Conservation (phyloP, 2,797 vertebrate genomes). For the Ceyx erithaca region DNA sequence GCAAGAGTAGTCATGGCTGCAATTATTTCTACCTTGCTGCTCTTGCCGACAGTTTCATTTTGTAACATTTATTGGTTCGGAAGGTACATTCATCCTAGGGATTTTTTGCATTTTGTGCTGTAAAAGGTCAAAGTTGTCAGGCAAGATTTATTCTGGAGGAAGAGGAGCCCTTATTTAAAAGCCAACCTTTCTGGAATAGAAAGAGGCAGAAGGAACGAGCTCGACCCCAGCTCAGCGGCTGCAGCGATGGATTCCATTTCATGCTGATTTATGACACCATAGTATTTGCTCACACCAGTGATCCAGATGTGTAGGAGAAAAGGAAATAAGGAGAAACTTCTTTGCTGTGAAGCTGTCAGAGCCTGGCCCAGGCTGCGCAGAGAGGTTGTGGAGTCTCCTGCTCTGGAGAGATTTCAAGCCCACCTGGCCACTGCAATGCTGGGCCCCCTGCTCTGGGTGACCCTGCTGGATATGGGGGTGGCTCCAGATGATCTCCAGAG, state of each 20-base stretch:
- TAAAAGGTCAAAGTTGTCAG: conserved; percentile 66
- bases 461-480: too few species aligned
- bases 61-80: conserved; percentile 35
- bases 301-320: fast-evolving
- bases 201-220: neutral
- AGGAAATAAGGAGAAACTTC: neutral
- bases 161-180: neutral
- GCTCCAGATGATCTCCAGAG: too few species aligned
- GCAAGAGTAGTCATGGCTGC: neutral
- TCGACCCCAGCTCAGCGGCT: neutral
- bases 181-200: neutral
- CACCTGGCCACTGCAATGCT: too few species aligned
- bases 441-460: too few species aligned
- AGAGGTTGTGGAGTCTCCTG: neutral
- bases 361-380: neutral
- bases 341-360: neutral
- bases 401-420: too few species aligned
- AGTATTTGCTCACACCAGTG: neutral
- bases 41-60: neutral
- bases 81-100: conserved; percentile 22
- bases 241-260: neutral
- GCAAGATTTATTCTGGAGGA: conserved; percentile 22
- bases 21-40: neutral
- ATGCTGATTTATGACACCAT: neutral
- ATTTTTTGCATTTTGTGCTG: conserved; percentile 25